These are phyloP conservation scores for Drosophila lini DNA, from an alignment of 1,140 invertebrate species.

Conservation along the genomic window DNA sequence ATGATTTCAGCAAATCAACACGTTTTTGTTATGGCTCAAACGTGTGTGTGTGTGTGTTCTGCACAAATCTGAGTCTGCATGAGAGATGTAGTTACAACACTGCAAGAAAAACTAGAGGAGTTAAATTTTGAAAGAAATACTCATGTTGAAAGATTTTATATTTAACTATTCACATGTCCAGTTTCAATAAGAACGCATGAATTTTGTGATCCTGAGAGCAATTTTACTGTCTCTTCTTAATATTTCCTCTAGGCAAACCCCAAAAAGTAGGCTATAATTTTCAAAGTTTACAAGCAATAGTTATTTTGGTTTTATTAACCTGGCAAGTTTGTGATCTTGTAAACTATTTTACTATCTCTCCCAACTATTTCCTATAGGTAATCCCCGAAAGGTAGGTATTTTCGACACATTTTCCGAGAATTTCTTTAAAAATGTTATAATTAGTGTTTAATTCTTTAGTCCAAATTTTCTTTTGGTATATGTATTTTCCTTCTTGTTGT, in stretches of 20 bases:
- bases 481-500: slow-evolving; percentile 10
- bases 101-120: not conserved
- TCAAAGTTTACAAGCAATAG: not conserved
- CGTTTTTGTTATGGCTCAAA: slow-evolving; percentile 46
- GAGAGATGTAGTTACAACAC: slow-evolving; percentile 2
- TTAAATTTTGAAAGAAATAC: too few relatives aligned
- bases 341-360: not conserved
- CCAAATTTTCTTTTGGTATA: slow-evolving; percentile 10
- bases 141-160: too few relatives aligned
- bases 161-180: not conserved
- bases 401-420: too few relatives aligned
- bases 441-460: not conserved
- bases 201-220: not conserved
- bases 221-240: not conserved
- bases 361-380: not conserved
- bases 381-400: not conserved
- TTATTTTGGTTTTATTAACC: not conserved
- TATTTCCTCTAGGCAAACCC: not conserved
- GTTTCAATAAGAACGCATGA: too few relatives aligned
- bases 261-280: not conserved
- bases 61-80: slow-evolving; percentile 27
- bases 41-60: slow-evolving; percentile 16
- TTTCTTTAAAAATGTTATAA: not conserved
- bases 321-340: too few relatives aligned
- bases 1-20: slow-evolving; percentile 63